Evolutionary conservation across 2,113 vertebrate genomes (phyloP).

Genomic region (Genyomyrus donnyi): DNA sequence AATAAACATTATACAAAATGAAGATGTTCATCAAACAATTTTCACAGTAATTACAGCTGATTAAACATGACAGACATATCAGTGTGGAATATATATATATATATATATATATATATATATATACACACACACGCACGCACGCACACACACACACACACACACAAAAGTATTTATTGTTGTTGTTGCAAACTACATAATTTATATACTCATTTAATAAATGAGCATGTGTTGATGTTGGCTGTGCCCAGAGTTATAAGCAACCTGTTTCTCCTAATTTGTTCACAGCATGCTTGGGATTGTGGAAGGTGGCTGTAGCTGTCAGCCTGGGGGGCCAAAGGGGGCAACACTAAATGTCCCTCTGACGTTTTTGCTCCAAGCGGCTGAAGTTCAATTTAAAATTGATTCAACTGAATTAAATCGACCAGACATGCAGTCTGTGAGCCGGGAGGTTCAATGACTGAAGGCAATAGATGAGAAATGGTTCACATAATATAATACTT

Average conservation of each 20-base stretch:
- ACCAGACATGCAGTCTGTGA: not conserved
- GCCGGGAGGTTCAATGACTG: not conserved
- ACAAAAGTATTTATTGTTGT: not conserved
- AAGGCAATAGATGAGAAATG: not conserved
- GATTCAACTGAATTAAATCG: not conserved
- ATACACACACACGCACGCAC: too few species aligned
- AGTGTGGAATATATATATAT: not conserved
- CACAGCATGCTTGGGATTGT: not conserved
- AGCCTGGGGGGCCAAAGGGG: not conserved
- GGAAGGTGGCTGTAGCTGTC: not conserved
- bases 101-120: too few species aligned
- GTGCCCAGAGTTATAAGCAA: not conserved
- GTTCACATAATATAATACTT: not conserved
- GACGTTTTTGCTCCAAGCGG: not conserved
- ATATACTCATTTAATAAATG: not conserved
- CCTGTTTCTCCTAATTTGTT: not conserved
- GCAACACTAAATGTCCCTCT: not conserved
- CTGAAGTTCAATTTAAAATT: not conserved
- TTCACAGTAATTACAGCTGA: not conserved
- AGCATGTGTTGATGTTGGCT: not conserved
- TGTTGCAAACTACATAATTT: not conserved
- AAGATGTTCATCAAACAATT: not conserved
- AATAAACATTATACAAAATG: not conserved
- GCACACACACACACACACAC: too few species aligned
- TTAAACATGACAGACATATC: not conserved